Conservation (phyloP, 2,797 vertebrate genomes). For the Eleutherodactylus coqui region DNA sequence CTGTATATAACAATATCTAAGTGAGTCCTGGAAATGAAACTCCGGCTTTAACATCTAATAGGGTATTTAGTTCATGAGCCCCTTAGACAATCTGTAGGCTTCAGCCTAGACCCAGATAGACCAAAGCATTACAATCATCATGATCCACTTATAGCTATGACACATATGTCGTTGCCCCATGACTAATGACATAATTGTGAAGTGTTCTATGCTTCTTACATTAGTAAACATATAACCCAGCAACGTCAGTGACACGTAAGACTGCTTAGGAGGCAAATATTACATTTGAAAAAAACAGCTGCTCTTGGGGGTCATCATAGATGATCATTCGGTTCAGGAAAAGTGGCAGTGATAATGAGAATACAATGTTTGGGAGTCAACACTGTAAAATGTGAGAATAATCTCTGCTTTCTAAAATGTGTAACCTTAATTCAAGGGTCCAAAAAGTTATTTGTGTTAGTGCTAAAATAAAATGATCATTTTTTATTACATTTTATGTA, state of each 20-base stretch:
- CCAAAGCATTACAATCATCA: not conserved
- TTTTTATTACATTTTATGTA: not conserved
- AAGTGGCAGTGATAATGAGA: conserved; percentile 9
- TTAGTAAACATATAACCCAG: not conserved
- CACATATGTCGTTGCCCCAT: not conserved
- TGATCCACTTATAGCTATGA: not conserved
- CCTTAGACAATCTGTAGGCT: not conserved
- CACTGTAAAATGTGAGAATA: not conserved
- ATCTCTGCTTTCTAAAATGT: too few relatives aligned
- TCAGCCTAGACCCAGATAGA: not conserved
- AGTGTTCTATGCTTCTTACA: not conserved
- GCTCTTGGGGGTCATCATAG: not conserved
- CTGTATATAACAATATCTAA: not conserved
- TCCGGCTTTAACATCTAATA: not conserved
- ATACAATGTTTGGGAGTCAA: not conserved
- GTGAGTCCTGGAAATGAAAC: not conserved
- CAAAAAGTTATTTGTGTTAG: not conserved
- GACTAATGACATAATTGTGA: not conserved
- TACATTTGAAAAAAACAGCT: conserved; percentile 20
- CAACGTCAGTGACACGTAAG: not conserved
- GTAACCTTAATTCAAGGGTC: not conserved
- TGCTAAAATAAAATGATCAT: not conserved
- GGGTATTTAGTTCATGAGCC: not conserved
- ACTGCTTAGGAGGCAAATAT: not conserved
- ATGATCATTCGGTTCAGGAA: not conserved